A percentile compares a stretch with the other conserved stretches of the same genome.
phyloP scores from a whole-genome alignment of 2,888 invertebrate genomes.

The Cremastinae sp. region DNA sequence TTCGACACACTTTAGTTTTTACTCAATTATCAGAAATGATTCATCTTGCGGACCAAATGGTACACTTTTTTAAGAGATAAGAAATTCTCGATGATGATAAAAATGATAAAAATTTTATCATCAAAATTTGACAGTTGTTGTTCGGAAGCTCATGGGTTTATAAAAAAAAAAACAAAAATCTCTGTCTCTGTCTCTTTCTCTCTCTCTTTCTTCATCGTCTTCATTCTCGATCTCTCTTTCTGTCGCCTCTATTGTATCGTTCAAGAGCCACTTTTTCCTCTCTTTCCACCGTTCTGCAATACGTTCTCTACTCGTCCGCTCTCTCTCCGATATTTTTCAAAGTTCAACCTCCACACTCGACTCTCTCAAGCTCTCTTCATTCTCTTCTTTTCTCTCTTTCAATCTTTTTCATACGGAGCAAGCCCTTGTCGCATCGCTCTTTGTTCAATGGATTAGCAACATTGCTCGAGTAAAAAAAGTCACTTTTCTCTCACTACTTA shows the following conservation, averaged over 20 bases:
- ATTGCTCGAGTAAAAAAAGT: neutral
- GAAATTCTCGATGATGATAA: too few relatives aligned
- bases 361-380: neutral
- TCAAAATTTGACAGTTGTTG: neutral
- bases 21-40: too few relatives aligned
- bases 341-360: neutral
- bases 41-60: too few relatives aligned
- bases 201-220: neutral
- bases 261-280: constrained; percentile 6
- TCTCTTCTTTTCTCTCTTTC: constrained; percentile 1
- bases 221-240: constrained; percentile 25
- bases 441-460: constrained; percentile 19
- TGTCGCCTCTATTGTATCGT: neutral
- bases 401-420: neutral
- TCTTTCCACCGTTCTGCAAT: neutral
- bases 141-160: neutral
- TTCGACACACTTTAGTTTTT: too few relatives aligned
- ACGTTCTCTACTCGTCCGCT: neutral
- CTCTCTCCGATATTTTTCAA: neutral
- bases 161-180: constrained; percentile 27
- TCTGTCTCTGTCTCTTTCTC: constrained; percentile 43
- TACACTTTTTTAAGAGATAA: too few relatives aligned
- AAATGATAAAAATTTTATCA: too few relatives aligned
- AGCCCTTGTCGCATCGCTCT: neutral
- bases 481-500: too few relatives aligned